A percentile compares a stretch with the other conserved stretches of the same genome.
phyloP scores from a whole-genome alignment of 2,888 invertebrate species.

The Salticus scenicus region DNA sequence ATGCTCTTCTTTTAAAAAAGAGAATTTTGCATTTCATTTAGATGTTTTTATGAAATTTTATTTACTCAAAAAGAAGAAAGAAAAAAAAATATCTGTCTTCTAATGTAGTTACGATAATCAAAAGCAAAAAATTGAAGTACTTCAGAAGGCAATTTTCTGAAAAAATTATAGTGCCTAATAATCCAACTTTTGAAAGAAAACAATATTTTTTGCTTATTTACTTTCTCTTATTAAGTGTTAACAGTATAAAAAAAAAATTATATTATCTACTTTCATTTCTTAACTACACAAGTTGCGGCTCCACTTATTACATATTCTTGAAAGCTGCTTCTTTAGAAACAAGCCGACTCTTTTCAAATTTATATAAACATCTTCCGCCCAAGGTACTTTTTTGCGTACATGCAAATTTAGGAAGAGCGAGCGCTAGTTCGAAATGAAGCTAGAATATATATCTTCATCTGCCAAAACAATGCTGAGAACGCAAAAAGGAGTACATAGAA shows the following conservation, averaged over 20 bases:
- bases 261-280: background rate
- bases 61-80: too few species aligned
- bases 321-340: background rate
- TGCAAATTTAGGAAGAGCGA: slow-evolving; percentile 34
- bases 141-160: too few species aligned
- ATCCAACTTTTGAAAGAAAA: background rate
- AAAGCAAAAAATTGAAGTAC: too few species aligned
- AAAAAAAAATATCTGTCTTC: too few species aligned
- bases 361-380: background rate
- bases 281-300: background rate
- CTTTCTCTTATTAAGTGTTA: background rate
- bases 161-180: too few species aligned
- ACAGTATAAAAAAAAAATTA: background rate
- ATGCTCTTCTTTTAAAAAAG: too few species aligned
- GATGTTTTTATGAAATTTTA: too few species aligned
- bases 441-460: slow-evolving; percentile 63
- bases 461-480: slow-evolving; percentile 54
- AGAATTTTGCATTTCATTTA: too few species aligned
- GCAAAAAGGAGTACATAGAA: slow-evolving; percentile 24
- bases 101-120: too few species aligned
- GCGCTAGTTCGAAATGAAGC: slow-evolving; percentile 20
- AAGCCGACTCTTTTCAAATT: background rate
- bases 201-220: background rate
- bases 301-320: background rate
- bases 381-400: slow-evolving; percentile 7